Evolutionary conservation across 2,113 vertebrate species (phyloP).

Genomic region (Trachemys scripta): DNA sequence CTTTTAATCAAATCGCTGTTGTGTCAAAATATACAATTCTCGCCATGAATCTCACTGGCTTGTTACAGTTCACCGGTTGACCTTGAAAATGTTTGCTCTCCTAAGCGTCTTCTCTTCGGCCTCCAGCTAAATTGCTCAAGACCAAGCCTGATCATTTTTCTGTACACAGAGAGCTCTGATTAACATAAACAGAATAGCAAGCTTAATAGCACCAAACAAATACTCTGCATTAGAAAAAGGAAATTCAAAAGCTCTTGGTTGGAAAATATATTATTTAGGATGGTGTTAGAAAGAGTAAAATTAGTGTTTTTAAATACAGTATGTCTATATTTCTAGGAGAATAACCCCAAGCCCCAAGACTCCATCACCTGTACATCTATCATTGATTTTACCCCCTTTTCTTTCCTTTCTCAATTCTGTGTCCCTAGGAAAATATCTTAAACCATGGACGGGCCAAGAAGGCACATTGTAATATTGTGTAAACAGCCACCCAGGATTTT

Average conservation of each 20-base stretch:
- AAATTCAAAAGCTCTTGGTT: slow-evolving; percentile 12
- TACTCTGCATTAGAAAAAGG: slow-evolving; percentile 36
- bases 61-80: slow-evolving; percentile 96
- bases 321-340: slow-evolving; percentile 29
- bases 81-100: slow-evolving; percentile 99
- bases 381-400: slow-evolving; percentile 25
- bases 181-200: slow-evolving; percentile 83
- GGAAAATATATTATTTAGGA: background rate
- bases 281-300: background rate
- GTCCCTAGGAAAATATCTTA: slow-evolving; percentile 46
- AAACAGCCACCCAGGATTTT: slow-evolving; percentile 73
- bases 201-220: slow-evolving; percentile 68
- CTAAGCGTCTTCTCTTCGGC: slow-evolving; percentile 89
- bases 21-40: slow-evolving; percentile 96
- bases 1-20: slow-evolving; percentile 97
- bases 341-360: slow-evolving; percentile 19
- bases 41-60: slow-evolving; percentile 91
- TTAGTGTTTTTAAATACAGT: background rate
- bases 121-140: slow-evolving; percentile 85
- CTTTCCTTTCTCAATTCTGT: slow-evolving; percentile 33
- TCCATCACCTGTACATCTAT: background rate
- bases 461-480: slow-evolving; percentile 53
- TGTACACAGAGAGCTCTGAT: slow-evolving; percentile 82
- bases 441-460: slow-evolving; percentile 50
- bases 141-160: slow-evolving; percentile 86